These are phyloP conservation scores for Microcebus jonahi DNA, from an alignment of 2,113 vertebrate genomes.

Conservation along the genomic window DNA sequence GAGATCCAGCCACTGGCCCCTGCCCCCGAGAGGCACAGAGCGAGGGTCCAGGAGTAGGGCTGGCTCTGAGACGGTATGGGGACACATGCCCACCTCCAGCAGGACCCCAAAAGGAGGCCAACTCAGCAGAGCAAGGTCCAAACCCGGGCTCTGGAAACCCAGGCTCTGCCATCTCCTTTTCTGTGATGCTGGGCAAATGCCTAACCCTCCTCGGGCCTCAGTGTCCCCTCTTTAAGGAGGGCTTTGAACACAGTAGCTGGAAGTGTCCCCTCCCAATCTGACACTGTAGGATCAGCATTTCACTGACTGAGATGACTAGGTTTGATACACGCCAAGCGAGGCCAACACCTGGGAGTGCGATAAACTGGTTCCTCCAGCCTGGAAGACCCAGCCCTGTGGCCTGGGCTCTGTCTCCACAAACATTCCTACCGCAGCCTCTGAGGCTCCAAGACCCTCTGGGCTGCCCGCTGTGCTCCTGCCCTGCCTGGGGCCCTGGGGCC, in stretches of 20 bases:
- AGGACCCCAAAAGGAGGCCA: neutral
- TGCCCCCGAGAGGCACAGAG: neutral
- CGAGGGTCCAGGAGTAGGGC: neutral
- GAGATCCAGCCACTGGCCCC: neutral
- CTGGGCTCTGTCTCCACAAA: neutral
- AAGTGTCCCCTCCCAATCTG: neutral
- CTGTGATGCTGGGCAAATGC: neutral
- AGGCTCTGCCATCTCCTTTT: neutral
- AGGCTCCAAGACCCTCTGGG: neutral
- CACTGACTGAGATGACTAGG: neutral
- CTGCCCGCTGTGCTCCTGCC: neutral
- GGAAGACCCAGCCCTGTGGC: neutral
- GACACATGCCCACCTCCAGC: neutral
- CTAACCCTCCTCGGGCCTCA: neutral
- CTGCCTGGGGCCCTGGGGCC: neutral
- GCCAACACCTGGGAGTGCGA: slow-evolving; percentile 39
- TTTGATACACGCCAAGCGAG: neutral
- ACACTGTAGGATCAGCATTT: neutral
- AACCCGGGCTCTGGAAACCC: neutral
- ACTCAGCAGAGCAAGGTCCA: neutral
- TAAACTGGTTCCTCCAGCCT: slow-evolving; percentile 66
- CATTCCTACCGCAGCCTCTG: neutral
- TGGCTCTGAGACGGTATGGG: neutral
- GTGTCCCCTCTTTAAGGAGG: neutral
- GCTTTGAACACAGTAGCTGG: neutral